phyloP scores from a whole-genome alignment of 2,888 invertebrate genomes.

The Romanomermis culicivorax region DNA sequence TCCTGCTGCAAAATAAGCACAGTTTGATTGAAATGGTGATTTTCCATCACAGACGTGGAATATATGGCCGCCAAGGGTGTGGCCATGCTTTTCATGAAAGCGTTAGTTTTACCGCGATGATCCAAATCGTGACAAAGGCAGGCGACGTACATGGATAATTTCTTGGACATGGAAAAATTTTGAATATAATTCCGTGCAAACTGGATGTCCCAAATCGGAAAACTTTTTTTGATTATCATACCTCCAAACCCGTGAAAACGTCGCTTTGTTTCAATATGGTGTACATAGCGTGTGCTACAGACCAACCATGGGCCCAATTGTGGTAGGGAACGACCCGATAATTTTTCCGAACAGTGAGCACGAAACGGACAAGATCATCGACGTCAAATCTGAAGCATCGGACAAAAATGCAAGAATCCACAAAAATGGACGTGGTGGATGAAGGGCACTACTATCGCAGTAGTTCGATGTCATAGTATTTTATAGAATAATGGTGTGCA shows the following conservation, averaged over 20 bases:
- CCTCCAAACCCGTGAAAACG: constrained; percentile 21
- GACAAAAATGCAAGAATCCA: too few relatives aligned
- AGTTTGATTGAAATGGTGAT: constrained; percentile 70
- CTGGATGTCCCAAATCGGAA: too few relatives aligned
- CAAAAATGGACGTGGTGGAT: too few relatives aligned
- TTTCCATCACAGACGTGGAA: constrained; percentile 62
- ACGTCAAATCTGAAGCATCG: constrained; percentile 40
- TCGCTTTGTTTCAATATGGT: constrained; percentile 35
- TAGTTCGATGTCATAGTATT: too few relatives aligned
- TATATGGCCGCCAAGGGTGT: constrained; percentile 63
- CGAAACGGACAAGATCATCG: constrained; percentile 46
- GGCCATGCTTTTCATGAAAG: constrained; percentile 58
- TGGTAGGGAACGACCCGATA: constrained; percentile 63
- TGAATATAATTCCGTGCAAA: too few relatives aligned
- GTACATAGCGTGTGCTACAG: constrained; percentile 62
- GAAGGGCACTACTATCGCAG: too few relatives aligned
- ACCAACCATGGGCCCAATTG: constrained; percentile 68
- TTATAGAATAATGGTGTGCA: too few relatives aligned
- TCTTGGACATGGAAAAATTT: too few relatives aligned
- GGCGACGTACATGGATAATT: constrained; percentile 53
- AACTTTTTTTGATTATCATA: too few relatives aligned
- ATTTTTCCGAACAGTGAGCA: constrained; percentile 59
- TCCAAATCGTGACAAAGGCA: constrained; percentile 65
- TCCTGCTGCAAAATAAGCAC: constrained; percentile 63
- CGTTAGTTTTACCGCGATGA: constrained; percentile 63